Evolutionary conservation across 2,888 invertebrate genomes (phyloP).

Genomic region (Lacanobia wlatinum): DNA sequence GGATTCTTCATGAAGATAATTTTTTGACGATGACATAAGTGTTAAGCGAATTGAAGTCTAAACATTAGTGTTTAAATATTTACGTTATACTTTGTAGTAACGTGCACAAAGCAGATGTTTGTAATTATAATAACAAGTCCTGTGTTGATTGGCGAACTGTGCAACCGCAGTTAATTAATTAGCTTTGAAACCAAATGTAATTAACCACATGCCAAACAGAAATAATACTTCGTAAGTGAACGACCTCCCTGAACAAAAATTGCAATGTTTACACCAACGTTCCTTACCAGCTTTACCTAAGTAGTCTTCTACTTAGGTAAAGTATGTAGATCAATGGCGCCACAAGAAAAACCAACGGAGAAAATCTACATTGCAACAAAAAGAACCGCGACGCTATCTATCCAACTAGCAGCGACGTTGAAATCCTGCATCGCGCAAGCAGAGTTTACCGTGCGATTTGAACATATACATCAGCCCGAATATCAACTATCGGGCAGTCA

Average conservation of each 20-base stretch:
- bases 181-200: constrained; percentile 48
- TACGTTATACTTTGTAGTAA: not conserved
- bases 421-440: too few relatives aligned
- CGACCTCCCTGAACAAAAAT: not conserved
- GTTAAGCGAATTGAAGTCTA: not conserved
- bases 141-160: constrained; percentile 38
- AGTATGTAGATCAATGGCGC: too few relatives aligned
- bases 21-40: not conserved
- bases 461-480: too few relatives aligned
- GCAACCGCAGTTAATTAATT: constrained; percentile 56
- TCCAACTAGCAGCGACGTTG: too few relatives aligned
- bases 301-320: too few relatives aligned
- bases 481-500: too few relatives aligned
- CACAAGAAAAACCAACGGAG: too few relatives aligned
- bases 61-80: constrained; percentile 11
- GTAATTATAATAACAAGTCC: constrained; percentile 31
- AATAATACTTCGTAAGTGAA: not conserved
- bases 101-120: constrained; percentile 47
- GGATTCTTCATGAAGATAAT: not conserved
- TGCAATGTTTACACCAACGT: not conserved
- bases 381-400: too few relatives aligned
- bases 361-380: too few relatives aligned
- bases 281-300: too few relatives aligned
- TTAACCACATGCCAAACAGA: constrained; percentile 5
- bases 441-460: too few relatives aligned